Base-by-base conservation (phyloP, 2,888 invertebrate species). In the Scaptomyza reducta region DNA sequence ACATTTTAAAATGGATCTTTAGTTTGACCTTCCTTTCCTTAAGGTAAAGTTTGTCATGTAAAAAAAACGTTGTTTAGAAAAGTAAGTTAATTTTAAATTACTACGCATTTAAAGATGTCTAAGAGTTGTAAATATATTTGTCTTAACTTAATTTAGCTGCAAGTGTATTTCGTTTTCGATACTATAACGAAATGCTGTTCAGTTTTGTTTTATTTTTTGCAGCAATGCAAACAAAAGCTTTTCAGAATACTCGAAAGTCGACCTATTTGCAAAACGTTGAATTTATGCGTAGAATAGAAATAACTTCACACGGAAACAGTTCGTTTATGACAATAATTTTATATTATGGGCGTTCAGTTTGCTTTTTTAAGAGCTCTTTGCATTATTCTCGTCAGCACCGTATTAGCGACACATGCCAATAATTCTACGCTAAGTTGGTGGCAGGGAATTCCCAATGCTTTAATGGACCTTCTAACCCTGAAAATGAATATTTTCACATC, bases 401-500 rank as follows among this genome's bases (percentile, higher is more conserved):
- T 49, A 7, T 7, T 33, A 7, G 41, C 45, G 5, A 29, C 27
- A n/a, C 13, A 46, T 22, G 35, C 68, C 1, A 47, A 62, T 5
- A 46, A 59, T 45, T 27, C 33, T 0, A 45, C 45, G 1, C 0
- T 16, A 1, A 56, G 18, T 14, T 87, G 85, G 87, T 83, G 83
- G 88, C 46, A 68, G 29, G 25, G 41, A 9, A 38, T 86, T 25
- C 63, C 83, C 6, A 50, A 69, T 1, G 53, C 55, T 2, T 1
- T 88, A 9, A 70, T 70, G 3, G 83, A 85, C 44, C 38, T 90
- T 3, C 61, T 89, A 1, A 86, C 80, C 5, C 61, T 77, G 13
- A 87, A 89, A 41, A 80, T 87, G 41, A 89, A 90, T 45, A 14
- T 87, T 1, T 63, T 90, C 3, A 89, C 89, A 4, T 78, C 84